Conservation (phyloP, 2,888 invertebrate genomes). For the Maniola hyperantus region DNA sequence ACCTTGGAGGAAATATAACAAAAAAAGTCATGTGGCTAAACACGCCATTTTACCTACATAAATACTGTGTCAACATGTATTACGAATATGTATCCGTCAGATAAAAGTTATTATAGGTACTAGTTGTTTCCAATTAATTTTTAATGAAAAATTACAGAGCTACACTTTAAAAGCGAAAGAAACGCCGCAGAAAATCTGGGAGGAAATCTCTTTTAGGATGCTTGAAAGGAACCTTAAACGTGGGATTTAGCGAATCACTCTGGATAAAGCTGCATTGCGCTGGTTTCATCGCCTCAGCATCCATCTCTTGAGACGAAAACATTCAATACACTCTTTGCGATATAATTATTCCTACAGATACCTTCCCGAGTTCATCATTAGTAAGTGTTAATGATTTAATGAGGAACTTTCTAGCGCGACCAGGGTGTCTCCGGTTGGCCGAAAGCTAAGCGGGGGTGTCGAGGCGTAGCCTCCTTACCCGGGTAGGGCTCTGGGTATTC, state of each 20-base stretch:
- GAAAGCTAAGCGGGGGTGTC: too few species aligned
- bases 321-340: background rate
- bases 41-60: background rate
- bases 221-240: slow-evolving; percentile 1
- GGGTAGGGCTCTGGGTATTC: too few species aligned
- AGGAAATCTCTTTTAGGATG: slow-evolving; percentile 1
- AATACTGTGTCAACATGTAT: background rate
- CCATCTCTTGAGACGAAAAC: background rate
- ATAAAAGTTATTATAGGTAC: too few species aligned
- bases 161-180: too few species aligned
- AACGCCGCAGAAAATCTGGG: background rate
- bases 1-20: slow-evolving; percentile 1
- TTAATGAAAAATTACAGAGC: too few species aligned
- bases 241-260: slow-evolving; percentile 7
- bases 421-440: too few species aligned
- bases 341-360: background rate
- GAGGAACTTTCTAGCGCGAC: too few species aligned
- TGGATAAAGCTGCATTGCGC: slow-evolving; percentile 1
- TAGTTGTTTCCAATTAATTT: too few species aligned
- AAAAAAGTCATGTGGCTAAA: background rate
- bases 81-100: background rate
- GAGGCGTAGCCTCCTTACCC: too few species aligned
- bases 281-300: slow-evolving; percentile 3
- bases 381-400: too few species aligned
- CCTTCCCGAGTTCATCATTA: too few species aligned